phyloP scores from a whole-genome alignment of 2,888 invertebrate species.

The Drosophila atroscutellata region DNA sequence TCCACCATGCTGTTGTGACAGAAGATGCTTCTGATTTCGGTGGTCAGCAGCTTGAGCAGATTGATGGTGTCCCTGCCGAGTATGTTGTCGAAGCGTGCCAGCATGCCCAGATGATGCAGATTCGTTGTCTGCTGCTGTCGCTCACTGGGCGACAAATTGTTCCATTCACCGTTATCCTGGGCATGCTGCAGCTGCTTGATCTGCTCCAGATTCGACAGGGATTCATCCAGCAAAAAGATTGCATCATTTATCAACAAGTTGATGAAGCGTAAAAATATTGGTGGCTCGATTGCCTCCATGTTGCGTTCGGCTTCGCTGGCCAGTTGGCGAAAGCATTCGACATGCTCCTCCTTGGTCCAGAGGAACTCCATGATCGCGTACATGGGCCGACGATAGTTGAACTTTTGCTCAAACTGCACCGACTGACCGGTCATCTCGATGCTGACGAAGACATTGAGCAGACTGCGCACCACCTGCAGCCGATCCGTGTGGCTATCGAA shows the following conservation, averaged over 20 bases:
- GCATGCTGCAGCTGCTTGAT: conserved; percentile 92
- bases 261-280: conserved; percentile 96
- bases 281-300: conserved; percentile 96
- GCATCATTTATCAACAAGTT: conserved; percentile 99
- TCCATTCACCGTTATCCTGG: conserved; percentile 91
- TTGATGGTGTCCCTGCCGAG: conserved; percentile 94
- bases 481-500: conserved; percentile 92
- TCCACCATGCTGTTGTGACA: conserved; percentile 96
- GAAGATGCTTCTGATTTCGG: conserved; percentile 92
- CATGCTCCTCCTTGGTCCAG: conserved; percentile 93
- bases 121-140: conserved; percentile 90
- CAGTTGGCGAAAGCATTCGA: conserved; percentile 90
- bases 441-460: conserved; percentile 97
- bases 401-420: conserved; percentile 98
- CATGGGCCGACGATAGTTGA: conserved; percentile 98
- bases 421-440: conserved; percentile 99
- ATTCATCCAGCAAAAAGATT: conserved; percentile 96
- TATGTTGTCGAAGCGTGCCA: conserved; percentile 96
- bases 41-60: conserved; percentile 91
- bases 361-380: conserved; percentile 96
- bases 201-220: conserved; percentile 94
- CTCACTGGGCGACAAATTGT: conserved; percentile 88
- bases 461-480: conserved; percentile 90
- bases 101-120: conserved; percentile 91
- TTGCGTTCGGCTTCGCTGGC: conserved; percentile 92